phyloP scores from a whole-genome alignment of 2,797 vertebrate genomes.

The Lagocephalus sceleratus region DNA sequence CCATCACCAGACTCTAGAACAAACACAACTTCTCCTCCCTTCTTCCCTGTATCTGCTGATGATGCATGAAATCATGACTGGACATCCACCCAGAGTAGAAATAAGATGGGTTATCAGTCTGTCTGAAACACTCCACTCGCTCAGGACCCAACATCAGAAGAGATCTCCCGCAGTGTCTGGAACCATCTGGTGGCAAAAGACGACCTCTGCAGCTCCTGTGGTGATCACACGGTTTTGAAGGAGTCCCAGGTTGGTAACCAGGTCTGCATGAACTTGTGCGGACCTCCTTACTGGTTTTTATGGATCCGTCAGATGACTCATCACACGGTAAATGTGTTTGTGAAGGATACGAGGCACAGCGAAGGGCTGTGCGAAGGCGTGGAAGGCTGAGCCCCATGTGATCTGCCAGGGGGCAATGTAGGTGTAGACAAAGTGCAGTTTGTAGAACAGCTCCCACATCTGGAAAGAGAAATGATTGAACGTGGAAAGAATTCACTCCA shows the following conservation, averaged over 20 bases:
- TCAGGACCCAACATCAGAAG: too few species aligned
- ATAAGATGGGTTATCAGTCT: background rate
- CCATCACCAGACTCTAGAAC: too few species aligned
- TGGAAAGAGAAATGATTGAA: conserved; percentile 41
- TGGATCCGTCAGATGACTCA: background rate
- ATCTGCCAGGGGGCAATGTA: conserved; percentile 99
- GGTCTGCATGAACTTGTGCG: background rate
- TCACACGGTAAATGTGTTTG: background rate
- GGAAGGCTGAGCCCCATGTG: conserved; percentile 98
- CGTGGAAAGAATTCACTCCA: background rate
- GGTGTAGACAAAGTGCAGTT: conserved; percentile 95
- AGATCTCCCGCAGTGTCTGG: background rate
- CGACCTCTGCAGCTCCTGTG: background rate
- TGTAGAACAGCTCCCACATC: conserved; percentile 98
- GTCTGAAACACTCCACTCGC: too few species aligned
- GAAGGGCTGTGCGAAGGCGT: conserved; percentile 97
- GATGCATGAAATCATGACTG: too few species aligned
- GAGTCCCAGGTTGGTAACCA: background rate
- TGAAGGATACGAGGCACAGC: conserved; percentile 98
- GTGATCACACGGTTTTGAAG: background rate
- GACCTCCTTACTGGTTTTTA: background rate
- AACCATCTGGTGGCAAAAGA: background rate
- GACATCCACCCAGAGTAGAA: too few species aligned
- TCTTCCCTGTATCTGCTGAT: too few species aligned
- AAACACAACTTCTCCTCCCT: too few species aligned